A percentile compares a stretch with the other conserved stretches of the same genome.
phyloP scores from a whole-genome alignment of 2,113 vertebrate species.

The Calidris pugnax region DNA sequence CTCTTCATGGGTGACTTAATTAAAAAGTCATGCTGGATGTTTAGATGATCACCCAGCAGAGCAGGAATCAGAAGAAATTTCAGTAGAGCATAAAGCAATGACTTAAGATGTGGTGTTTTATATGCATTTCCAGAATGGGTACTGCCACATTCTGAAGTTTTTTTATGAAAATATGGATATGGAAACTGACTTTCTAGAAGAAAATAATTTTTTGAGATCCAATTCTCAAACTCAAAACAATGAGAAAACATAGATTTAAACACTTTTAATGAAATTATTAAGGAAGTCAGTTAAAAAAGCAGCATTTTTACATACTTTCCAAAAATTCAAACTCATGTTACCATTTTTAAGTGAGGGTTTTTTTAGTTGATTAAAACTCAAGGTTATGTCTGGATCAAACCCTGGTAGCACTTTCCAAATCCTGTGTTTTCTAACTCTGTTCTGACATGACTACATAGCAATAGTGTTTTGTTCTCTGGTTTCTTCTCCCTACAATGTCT shows the following conservation, averaged over 20 bases:
- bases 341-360: neutral
- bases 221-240: neutral
- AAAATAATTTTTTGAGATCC: neutral
- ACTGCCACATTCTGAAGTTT: neutral
- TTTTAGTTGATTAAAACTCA: neutral
- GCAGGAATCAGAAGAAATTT: neutral
- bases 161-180: neutral
- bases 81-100: accelerated
- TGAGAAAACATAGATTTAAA: neutral
- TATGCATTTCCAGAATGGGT: neutral
- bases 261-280: neutral
- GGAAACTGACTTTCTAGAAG: neutral
- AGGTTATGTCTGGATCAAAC: neutral
- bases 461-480: accelerated
- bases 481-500: neutral
- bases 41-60: neutral
- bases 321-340: neutral
- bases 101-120: neutral
- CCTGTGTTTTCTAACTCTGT: neutral
- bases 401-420: neutral
- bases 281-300: neutral
- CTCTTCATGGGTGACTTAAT: neutral
- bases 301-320: neutral
- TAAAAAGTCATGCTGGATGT: neutral
- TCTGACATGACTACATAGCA: neutral